Evolutionary conservation across 1,140 invertebrate species (phyloP).

Genomic region (Dryas iulia): DNA sequence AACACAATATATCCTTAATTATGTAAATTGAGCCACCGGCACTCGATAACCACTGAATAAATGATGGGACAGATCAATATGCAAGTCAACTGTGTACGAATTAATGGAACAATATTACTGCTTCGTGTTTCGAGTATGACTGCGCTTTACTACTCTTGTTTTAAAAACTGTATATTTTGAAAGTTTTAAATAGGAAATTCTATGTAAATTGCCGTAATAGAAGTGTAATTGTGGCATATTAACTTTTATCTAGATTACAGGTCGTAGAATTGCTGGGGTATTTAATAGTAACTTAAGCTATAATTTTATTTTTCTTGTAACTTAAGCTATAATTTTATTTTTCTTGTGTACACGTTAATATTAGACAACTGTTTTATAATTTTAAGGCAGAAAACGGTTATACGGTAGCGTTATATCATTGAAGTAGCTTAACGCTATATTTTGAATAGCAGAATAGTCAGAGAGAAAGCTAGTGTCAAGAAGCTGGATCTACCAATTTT

Average conservation of each 20-base stretch:
- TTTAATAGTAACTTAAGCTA: neutral
- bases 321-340: neutral
- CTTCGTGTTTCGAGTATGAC: neutral
- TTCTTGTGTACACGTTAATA: neutral
- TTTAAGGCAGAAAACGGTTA: no score
- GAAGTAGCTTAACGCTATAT: no score
- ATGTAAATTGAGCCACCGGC: conserved; percentile 19
- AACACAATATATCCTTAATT: conserved; percentile 26
- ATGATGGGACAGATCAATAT: conserved; percentile 21
- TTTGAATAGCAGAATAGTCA: no score
- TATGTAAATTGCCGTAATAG: conserved; percentile 1
- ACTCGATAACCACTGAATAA: conserved; percentile 28
- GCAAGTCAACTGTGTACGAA: conserved; percentile 13
- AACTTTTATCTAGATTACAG: conserved; percentile 9
- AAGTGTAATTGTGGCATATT: neutral
- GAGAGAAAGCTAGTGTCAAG: no score
- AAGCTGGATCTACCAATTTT: no score
- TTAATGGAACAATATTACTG: conserved; percentile 16
- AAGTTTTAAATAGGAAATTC: neutral
- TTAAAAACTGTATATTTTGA: neutral
- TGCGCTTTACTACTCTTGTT: neutral
- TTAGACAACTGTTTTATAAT: neutral
- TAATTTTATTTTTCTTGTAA: neutral
- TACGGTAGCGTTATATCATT: no score
- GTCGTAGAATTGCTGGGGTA: neutral